Evolutionary conservation across 1,140 invertebrate species (phyloP), one percentile per base, ranked within the genome.

Genomic region (Drosophila lacteicornis): DNA sequence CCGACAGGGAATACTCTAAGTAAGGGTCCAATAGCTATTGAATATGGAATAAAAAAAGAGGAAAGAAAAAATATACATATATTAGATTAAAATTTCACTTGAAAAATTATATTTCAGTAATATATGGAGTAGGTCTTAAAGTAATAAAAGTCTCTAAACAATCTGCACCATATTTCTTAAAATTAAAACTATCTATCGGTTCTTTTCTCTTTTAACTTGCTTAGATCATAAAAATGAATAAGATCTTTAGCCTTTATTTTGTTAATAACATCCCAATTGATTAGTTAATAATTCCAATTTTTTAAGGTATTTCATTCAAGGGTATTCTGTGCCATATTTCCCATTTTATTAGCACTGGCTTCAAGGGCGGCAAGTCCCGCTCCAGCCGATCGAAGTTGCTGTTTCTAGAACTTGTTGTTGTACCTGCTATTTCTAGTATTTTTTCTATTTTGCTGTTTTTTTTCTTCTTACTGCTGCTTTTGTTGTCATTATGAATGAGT

Each of bases 401-500:
- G 36, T 70, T 62, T 62, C 30, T 71, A 75, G 30, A 66, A 70
- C 43, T 71, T n/a, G 50, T 47, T 56, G 15, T 68, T 46, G n/a
- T n/a, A 19, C 25, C 45, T 63, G 17, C 59, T 19, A 25, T 17
- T 15, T 15, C 2, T 6, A 36, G 33, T 36, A 36, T 47, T 12
- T 12, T 60, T 53, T 53, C 15, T 30, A 9, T 19, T 11, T 25
- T 3, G 7, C 4, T 17, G n/a, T 7, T 19, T 12, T 33, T 19
- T 19, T 19, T 38, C 11, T 12, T 5, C n/a, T 27, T 60, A 40
- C 30, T 60, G 66, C 25, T 38, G 47, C 69, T 57, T 77, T 51
- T 55, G 66, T 59, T 61, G 67, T 66, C 81, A 71, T 84, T 77
- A 85, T 85, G 82, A 85, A 84, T 84, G 82, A 81, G 74, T 62